Evolutionary conservation across 1,140 invertebrate species (phyloP).

Genomic region (Anastrepha obliqua): DNA sequence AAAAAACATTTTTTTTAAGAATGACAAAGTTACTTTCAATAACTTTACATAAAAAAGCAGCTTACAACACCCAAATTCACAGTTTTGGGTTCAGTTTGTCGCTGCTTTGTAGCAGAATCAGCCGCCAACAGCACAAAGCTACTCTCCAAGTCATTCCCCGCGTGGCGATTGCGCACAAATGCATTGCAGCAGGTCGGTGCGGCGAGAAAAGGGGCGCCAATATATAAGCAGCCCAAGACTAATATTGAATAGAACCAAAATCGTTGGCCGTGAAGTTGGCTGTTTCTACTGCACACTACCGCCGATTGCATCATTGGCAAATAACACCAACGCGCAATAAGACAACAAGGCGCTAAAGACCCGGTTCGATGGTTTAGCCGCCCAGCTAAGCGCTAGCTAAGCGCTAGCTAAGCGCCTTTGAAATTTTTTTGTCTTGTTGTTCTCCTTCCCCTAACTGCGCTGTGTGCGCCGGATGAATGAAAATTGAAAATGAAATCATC

Average conservation of each 20-base stretch:
- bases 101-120: background rate
- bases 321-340: background rate
- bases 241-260: background rate
- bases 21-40: too few relatives aligned
- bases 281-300: background rate
- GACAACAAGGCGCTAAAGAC: background rate
- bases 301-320: conserved; percentile 34
- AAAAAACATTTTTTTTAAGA: too few relatives aligned
- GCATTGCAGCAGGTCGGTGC: background rate
- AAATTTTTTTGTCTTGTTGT: background rate
- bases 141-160: conserved; percentile 8
- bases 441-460: background rate
- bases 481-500: conserved; percentile 30
- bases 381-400: background rate
- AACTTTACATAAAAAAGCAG: conserved; percentile 1
- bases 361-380: background rate
- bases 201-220: background rate
- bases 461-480: background rate
- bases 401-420: background rate
- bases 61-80: background rate
- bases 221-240: background rate
- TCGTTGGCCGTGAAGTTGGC: background rate
- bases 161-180: conserved; percentile 37
- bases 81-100: background rate
- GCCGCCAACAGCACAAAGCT: background rate